Conservation (phyloP, 53 echinoderm and acorn worm species). For the Temnopleurus reevesii region DNA sequence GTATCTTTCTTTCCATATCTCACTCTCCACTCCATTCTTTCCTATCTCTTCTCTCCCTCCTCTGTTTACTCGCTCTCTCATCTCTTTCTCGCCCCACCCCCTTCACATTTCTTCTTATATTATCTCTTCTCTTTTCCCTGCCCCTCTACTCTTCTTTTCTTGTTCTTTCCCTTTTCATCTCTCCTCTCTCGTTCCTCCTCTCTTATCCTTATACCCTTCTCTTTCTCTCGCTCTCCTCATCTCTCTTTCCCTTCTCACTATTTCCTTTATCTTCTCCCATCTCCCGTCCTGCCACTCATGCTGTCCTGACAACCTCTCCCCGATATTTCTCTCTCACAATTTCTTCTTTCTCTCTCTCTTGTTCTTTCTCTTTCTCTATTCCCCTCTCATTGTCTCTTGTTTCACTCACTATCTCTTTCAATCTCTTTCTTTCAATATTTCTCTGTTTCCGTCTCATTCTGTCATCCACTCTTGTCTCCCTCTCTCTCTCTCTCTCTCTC, state of each 20-base stretch:
- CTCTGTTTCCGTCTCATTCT: not conserved
- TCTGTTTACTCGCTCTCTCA: too few relatives aligned
- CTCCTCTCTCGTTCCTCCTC: not conserved
- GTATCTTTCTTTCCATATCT: not conserved
- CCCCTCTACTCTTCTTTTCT: not conserved
- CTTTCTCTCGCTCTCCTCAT: not conserved
- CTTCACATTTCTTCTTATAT: not conserved
- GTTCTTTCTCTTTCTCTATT: not conserved
- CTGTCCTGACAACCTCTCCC: too few relatives aligned
- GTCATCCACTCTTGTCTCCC: not conserved
- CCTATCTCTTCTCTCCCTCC: too few relatives aligned
- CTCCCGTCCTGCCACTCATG: too few relatives aligned
- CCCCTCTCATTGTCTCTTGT: not conserved
- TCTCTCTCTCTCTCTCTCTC: not conserved
- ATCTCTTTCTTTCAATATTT: too few relatives aligned
- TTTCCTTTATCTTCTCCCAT: too few relatives aligned
- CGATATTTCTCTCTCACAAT: too few relatives aligned
- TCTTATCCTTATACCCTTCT: not conserved
- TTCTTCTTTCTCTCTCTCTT: not conserved
- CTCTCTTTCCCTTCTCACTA: not conserved
- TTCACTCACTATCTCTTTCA: too few relatives aligned
- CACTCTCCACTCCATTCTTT: too few relatives aligned
- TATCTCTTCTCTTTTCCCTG: not conserved
- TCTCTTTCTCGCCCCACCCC: too few relatives aligned
- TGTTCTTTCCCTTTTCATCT: not conserved